Percentiles rank a stretch among this genome's conserved stretches.
These are phyloP conservation scores for Phrynocephalus vlangalii DNA, from an alignment of 2,797 vertebrate species.

Conservation along the genomic window DNA sequence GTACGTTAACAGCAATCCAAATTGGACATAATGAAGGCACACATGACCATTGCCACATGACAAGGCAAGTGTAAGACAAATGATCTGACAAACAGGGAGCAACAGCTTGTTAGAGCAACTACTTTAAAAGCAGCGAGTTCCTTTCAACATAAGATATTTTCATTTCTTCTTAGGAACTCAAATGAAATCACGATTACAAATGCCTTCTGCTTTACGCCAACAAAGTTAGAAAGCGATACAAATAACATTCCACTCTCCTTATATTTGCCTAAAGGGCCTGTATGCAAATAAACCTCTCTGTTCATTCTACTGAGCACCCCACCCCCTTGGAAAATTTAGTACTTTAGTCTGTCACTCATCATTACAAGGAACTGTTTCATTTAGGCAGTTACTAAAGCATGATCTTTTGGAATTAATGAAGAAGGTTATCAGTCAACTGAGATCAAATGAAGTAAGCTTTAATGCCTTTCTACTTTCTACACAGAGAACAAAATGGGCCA, in stretches of 20 bases:
- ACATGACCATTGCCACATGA: neutral
- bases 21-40: no score
- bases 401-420: constrained; percentile 4
- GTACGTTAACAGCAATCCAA: no score
- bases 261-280: neutral
- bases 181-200: neutral
- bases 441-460: constrained; percentile 3
- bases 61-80: neutral
- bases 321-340: neutral
- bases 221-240: neutral
- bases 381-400: constrained; percentile 11
- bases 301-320: neutral
- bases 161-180: neutral
- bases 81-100: neutral
- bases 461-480: neutral
- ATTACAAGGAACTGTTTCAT: neutral
- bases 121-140: neutral
- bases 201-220: neutral
- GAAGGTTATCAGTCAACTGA: constrained; percentile 11
- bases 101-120: neutral
- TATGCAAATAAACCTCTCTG: neutral
- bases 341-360: neutral
- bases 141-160: neutral
- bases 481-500: constrained; percentile 1
- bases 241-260: neutral